These are phyloP conservation scores for Microplitis manilae DNA, from an alignment of 2,888 invertebrate species.

Conservation along the genomic window DNA sequence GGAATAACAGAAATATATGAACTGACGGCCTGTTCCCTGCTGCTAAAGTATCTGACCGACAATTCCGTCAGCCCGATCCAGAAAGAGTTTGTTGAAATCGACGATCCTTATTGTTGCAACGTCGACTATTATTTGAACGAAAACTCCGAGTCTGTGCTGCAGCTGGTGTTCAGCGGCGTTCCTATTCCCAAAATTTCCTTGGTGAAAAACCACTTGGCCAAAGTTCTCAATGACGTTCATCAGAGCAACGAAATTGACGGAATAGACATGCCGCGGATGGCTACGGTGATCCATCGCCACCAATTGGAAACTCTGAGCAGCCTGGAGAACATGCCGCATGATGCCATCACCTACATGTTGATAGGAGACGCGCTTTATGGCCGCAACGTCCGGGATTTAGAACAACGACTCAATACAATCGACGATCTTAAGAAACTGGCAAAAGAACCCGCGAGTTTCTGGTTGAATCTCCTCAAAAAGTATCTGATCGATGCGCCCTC, in stretches of 20 bases:
- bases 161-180: conserved; percentile 83
- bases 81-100: conserved; percentile 85
- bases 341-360: conserved; percentile 82
- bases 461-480: conserved; percentile 80
- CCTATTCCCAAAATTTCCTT: conserved; percentile 78
- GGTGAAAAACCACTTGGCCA: conserved; percentile 76
- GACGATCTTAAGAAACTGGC: conserved; percentile 76
- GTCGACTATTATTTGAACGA: conserved; percentile 81
- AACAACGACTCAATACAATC: conserved; percentile 80
- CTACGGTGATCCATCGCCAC: conserved; percentile 81
- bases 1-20: conserved; percentile 75
- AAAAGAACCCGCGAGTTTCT: conserved; percentile 78
- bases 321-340: conserved; percentile 85
- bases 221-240: conserved; percentile 72
- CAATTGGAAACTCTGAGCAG: conserved; percentile 80
- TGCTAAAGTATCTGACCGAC: conserved; percentile 88
- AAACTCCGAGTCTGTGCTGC: conserved; percentile 81
- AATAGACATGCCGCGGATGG: conserved; percentile 84
- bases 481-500: conserved; percentile 79
- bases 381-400: conserved; percentile 80
- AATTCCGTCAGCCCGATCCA: conserved; percentile 91
- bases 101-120: conserved; percentile 85
- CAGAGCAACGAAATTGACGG: conserved; percentile 64
- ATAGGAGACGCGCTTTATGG: conserved; percentile 91
- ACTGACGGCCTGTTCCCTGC: conserved; percentile 78